Evolutionary conservation across 2,113 vertebrate genomes (phyloP).

Genomic region (Athene noctua): DNA sequence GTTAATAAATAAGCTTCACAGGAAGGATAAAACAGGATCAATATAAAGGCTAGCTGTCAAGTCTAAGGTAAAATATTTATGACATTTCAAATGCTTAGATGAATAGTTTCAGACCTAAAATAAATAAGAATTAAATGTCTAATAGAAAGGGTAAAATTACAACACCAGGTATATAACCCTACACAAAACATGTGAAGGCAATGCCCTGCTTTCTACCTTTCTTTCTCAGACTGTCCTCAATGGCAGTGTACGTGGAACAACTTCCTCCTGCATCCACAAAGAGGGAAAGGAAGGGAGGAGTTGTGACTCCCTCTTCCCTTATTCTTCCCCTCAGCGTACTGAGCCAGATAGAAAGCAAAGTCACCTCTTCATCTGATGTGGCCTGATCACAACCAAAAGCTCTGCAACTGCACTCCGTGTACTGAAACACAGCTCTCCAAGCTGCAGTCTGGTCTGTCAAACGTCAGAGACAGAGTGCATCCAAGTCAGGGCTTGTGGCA

Average conservation of each 20-base stretch:
- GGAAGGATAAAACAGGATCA: not conserved
- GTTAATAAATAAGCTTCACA: not conserved
- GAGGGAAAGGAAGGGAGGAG: not conserved
- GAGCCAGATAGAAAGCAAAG: not conserved
- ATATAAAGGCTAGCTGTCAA: not conserved
- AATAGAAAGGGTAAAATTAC: not conserved
- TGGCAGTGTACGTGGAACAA: not conserved
- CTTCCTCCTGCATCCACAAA: not conserved
- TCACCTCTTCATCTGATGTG: not conserved
- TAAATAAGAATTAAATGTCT: not conserved
- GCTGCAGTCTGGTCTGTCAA: not conserved
- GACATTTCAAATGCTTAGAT: not conserved
- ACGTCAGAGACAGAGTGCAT: not conserved
- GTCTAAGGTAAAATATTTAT: not conserved
- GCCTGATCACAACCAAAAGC: not conserved
- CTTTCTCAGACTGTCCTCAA: not conserved
- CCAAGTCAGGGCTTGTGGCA: not conserved
- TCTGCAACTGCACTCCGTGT: accelerated
- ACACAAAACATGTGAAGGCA: not conserved
- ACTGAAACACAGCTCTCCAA: not conserved
- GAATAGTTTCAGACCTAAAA: not conserved
- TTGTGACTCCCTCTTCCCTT: not conserved
- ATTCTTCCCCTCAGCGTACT: not conserved
- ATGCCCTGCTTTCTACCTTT: not conserved
- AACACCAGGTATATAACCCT: not conserved